Conservation (phyloP, 2,113 vertebrate species). For the Paralichthys olivaceus region DNA sequence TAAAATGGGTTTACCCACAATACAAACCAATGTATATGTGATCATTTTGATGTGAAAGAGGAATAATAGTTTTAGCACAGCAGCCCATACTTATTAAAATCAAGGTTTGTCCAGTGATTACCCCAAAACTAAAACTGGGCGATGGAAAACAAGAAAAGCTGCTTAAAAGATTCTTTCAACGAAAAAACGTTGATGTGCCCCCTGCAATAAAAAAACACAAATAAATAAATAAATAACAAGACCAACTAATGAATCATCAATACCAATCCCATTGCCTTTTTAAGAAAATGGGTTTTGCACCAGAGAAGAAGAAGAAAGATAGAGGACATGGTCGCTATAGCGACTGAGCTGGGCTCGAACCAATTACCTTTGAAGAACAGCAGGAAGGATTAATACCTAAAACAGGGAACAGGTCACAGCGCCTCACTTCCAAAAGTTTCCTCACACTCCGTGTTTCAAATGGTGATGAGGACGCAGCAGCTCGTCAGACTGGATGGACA, state of each 20-base stretch:
- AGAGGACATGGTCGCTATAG: neutral
- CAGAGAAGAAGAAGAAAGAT: neutral
- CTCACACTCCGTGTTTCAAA: neutral
- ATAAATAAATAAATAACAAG: slow-evolving; percentile 2
- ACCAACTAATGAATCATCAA: slow-evolving; percentile 20
- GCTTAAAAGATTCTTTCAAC: neutral
- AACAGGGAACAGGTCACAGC: neutral
- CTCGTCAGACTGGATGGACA: neutral
- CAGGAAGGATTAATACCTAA: slow-evolving; percentile 15
- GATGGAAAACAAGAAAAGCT: neutral
- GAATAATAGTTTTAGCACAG: neutral
- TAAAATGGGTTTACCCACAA: too few relatives aligned
- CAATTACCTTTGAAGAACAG: slow-evolving; percentile 23
- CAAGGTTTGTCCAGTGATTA: neutral
- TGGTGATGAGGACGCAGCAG: neutral
- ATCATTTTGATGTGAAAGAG: neutral
- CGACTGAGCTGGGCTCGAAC: neutral
- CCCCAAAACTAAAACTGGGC: neutral
- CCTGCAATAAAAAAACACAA: neutral
- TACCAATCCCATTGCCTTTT: slow-evolving; percentile 17
- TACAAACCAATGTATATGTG: too few relatives aligned
- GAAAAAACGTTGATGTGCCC: neutral
- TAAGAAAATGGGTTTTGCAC: slow-evolving; percentile 27
- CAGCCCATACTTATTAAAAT: neutral
- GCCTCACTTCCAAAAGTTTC: neutral